Evolutionary conservation across 2,797 vertebrate genomes (phyloP).

Genomic region (Gallinago stenura): DNA sequence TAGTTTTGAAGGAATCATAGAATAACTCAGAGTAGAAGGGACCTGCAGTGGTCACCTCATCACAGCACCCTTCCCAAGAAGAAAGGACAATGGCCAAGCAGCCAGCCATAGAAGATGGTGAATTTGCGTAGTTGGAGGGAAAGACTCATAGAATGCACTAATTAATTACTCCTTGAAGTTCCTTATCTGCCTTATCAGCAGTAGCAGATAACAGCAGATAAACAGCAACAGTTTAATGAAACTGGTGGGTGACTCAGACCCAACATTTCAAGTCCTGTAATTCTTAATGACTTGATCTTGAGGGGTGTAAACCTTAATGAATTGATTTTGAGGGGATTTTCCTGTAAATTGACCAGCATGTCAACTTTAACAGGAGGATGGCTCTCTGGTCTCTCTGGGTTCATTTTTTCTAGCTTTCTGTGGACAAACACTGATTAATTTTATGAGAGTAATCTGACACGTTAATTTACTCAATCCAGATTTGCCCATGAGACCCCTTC

Average conservation of each 20-base stretch:
- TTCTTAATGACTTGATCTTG: neutral
- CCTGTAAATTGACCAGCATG: neutral
- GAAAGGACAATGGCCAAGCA: neutral
- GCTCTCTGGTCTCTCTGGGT: neutral
- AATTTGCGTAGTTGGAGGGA: accelerated
- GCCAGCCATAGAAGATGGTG: neutral
- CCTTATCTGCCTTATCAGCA: neutral
- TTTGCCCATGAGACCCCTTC: neutral
- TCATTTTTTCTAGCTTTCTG: neutral
- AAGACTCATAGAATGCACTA: neutral
- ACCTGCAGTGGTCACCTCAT: neutral
- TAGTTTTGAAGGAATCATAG: neutral
- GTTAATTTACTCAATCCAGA: neutral
- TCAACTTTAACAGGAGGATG: neutral
- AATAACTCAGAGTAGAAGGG: neutral
- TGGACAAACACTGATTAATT: neutral
- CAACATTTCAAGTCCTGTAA: neutral
- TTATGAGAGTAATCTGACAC: neutral
- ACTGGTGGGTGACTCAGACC: neutral
- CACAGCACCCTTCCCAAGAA: neutral
- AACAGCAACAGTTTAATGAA: neutral
- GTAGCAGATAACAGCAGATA: accelerated
- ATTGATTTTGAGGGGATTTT: neutral
- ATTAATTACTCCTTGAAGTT: neutral
- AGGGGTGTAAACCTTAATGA: neutral